Evolutionary conservation across 2,888 invertebrate species (phyloP).

Genomic region (Diarsia brunnea): DNA sequence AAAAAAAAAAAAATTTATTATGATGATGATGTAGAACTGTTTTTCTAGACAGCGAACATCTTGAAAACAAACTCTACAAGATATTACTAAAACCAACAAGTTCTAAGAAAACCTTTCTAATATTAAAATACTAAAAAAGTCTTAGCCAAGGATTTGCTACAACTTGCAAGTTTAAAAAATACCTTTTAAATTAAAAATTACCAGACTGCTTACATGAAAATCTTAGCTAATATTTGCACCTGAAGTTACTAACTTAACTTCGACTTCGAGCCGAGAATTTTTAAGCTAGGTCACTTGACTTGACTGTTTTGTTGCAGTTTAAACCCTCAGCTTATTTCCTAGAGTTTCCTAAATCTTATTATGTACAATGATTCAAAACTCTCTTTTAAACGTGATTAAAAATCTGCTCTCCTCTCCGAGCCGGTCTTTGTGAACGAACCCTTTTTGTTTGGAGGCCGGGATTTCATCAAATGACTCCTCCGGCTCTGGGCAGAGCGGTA

Average conservation of each 20-base stretch:
- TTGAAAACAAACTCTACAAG: not conserved
- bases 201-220: not conserved
- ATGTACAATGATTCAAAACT: too few relatives aligned
- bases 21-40: too few relatives aligned
- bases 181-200: slow-evolving; percentile 12
- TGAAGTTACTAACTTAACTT: slow-evolving; percentile 3
- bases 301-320: not conserved
- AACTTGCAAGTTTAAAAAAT: slow-evolving; percentile 16
- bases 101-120: not conserved
- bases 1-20: too few relatives aligned
- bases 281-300: slow-evolving; percentile 16
- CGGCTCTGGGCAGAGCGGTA: too few relatives aligned
- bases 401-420: too few relatives aligned
- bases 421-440: too few relatives aligned
- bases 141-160: slow-evolving; percentile 20
- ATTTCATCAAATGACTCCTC: too few relatives aligned
- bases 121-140: slow-evolving; percentile 34
- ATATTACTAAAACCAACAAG: too few relatives aligned
- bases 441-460: too few relatives aligned
- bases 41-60: not conserved
- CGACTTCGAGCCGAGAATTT: not conserved
- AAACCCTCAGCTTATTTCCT: not conserved
- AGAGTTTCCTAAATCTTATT: too few relatives aligned
- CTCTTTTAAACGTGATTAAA: too few relatives aligned
- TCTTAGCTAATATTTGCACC: slow-evolving; percentile 22